Conservation (phyloP, 2,113 vertebrate genomes). For the Pterocles orientalis region DNA sequence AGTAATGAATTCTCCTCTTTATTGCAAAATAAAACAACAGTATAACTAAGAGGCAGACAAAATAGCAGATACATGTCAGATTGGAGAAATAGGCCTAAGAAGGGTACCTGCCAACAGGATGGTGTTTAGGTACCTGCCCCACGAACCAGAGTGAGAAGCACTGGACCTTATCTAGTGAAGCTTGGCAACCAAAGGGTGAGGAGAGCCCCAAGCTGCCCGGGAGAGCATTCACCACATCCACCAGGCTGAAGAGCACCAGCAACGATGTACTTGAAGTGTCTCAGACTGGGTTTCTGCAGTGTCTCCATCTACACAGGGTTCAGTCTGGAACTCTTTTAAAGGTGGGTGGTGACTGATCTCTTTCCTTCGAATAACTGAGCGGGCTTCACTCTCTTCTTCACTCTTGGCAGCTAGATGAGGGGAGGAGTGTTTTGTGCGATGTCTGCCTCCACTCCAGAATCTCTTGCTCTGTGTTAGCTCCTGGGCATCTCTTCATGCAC, state of each 20-base stretch:
- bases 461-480: background rate
- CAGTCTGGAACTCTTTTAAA: background rate
- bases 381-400: background rate
- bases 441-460: background rate
- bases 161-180: background rate
- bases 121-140: background rate
- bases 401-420: background rate
- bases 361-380: background rate
- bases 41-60: background rate
- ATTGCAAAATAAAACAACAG: background rate
- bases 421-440: background rate
- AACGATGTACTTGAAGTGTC: background rate
- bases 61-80: background rate
- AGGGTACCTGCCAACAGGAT: background rate
- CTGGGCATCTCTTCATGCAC: background rate
- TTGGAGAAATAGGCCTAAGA: background rate
- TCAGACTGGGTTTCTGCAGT: background rate
- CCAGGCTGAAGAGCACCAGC: too few species aligned
- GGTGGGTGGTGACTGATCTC: background rate
- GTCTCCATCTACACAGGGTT: background rate
- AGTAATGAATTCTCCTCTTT: background rate
- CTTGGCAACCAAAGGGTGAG: background rate
- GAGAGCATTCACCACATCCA: background rate
- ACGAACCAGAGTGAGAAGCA: rapidly evolving
- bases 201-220: background rate